phyloP scores from a whole-genome alignment of 2,113 vertebrate species.

The Ammodytes marinus region DNA sequence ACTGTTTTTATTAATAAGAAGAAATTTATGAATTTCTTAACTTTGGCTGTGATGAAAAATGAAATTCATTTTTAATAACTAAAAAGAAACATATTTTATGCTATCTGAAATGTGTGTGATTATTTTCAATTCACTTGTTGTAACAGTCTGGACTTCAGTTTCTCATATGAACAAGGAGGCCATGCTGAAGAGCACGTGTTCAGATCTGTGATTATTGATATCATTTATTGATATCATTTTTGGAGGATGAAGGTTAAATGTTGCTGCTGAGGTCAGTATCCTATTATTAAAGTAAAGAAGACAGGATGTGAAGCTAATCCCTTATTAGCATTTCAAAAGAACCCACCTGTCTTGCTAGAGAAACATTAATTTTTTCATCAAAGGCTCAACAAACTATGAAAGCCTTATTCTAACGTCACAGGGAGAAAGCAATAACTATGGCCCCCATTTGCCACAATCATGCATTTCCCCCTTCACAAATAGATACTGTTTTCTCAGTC shows the following conservation, averaged over 20 bases:
- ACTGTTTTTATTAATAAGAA: conserved; percentile 78
- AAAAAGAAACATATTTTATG: conserved; percentile 85
- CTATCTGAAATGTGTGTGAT: conserved; percentile 66
- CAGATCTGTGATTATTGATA: not conserved
- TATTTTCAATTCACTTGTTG: conserved; percentile 45
- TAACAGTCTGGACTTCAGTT: not conserved
- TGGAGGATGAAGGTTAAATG: not conserved
- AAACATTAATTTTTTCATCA: too few relatives aligned
- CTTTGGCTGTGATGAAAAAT: conserved; percentile 80
- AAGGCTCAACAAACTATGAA: not conserved
- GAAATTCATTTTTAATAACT: conserved; percentile 82
- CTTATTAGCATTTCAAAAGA: not conserved
- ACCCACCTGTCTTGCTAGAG: not conserved
- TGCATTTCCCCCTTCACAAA: too few relatives aligned
- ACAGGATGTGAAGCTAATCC: not conserved
- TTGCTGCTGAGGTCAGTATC: not conserved
- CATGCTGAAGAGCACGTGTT: not conserved
- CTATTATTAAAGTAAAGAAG: conserved; percentile 14
- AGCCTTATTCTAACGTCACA: too few relatives aligned
- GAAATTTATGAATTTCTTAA: conserved; percentile 78
- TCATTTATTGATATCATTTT: not conserved
- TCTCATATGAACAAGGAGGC: not conserved
- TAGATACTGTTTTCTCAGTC: too few relatives aligned
- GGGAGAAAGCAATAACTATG: too few relatives aligned
- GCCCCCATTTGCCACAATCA: too few relatives aligned